Evolutionary conservation across 2,797 vertebrate species (phyloP).

Genomic region (Cheracebus regulus): DNA sequence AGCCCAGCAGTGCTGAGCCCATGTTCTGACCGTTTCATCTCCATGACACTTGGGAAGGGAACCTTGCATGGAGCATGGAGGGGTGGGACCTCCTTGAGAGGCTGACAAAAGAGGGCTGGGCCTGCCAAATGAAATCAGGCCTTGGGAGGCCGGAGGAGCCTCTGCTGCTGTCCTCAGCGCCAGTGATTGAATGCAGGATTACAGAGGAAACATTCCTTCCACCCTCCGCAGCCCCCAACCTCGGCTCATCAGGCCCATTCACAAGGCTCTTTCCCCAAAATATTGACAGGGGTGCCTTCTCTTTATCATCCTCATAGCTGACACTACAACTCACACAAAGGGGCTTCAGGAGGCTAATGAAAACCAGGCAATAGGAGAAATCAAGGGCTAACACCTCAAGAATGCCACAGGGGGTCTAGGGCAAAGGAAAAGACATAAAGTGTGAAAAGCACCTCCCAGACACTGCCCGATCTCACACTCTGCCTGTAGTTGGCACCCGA

Average conservation of each 20-base stretch:
- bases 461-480: not conserved
- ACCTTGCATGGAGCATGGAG: constrained; percentile 58
- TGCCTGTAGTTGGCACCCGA: not conserved
- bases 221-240: not conserved
- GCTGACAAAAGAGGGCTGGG: constrained; percentile 74
- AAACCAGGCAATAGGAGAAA: constrained; percentile 79
- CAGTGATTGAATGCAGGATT: constrained; percentile 75
- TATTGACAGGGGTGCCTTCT: constrained; percentile 71
- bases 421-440: constrained; percentile 67
- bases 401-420: constrained; percentile 52
- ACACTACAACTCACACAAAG: constrained; percentile 73
- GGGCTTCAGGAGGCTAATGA: constrained; percentile 77
- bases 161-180: constrained; percentile 73
- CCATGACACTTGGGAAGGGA: constrained; percentile 63
- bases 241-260: constrained; percentile 74
- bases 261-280: constrained; percentile 78
- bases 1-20: not conserved
- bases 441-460: constrained; percentile 49
- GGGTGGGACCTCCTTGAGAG: constrained; percentile 55
- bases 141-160: constrained; percentile 68
- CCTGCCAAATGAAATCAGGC: constrained; percentile 75
- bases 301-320: constrained; percentile 65
- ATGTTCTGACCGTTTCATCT: constrained; percentile 60
- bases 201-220: constrained; percentile 71
- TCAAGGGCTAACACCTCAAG: constrained; percentile 65